These are phyloP conservation scores for Corythornis vintsioides DNA, from an alignment of 2,113 vertebrate species.

Conservation along the genomic window DNA sequence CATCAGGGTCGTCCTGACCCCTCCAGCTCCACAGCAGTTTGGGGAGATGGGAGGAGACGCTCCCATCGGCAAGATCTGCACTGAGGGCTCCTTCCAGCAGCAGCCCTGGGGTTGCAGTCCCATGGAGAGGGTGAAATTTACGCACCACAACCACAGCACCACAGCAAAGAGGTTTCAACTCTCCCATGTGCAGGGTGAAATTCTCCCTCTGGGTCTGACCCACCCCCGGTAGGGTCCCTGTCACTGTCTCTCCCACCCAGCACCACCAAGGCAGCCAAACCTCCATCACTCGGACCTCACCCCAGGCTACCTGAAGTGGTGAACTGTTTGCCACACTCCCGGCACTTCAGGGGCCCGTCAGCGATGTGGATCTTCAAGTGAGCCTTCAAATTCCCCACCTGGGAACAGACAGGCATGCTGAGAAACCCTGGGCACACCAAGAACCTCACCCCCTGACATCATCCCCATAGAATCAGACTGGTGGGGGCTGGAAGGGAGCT, in stretches of 20 bases:
- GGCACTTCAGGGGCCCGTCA: constrained; percentile 94
- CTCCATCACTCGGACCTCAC: rapidly evolving
- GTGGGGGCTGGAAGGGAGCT: no score
- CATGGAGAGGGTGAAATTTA: rapidly evolving
- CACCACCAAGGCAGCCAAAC: not conserved
- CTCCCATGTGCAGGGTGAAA: rapidly evolving
- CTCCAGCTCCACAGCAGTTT: rapidly evolving
- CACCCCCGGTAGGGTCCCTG: rapidly evolving
- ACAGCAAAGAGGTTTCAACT: not conserved
- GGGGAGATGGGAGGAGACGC: not conserved
- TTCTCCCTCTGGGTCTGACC: not conserved
- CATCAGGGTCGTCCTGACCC: rapidly evolving
- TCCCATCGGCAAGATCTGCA: not conserved
- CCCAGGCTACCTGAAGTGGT: constrained; percentile 89
- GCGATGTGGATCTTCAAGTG: constrained; percentile 95
- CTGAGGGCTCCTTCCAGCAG: not conserved
- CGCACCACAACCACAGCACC: rapidly evolving
- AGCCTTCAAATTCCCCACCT: constrained; percentile 95
- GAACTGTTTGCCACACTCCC: constrained; percentile 97
- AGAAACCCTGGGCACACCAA: not conserved
- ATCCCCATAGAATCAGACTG: no score
- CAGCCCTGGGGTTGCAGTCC: rapidly evolving
- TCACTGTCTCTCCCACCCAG: not conserved
- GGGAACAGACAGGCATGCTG: not conserved
- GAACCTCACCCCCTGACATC: not conserved